Evolutionary conservation across 1,140 invertebrate genomes (phyloP).

Genomic region (Palaemon carinicauda): DNA sequence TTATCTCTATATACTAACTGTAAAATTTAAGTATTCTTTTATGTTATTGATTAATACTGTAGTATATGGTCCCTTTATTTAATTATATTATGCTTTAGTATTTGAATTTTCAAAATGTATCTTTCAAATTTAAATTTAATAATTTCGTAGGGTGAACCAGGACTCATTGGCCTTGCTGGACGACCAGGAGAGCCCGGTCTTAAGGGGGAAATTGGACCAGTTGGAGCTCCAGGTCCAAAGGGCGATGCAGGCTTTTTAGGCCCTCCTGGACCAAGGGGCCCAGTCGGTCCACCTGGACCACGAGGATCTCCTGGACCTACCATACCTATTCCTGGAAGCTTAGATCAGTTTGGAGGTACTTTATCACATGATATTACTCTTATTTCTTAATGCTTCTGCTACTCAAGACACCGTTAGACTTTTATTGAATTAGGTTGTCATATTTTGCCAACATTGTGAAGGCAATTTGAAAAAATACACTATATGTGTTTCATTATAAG

Average conservation of each 20-base stretch:
- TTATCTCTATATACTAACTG: too few species aligned
- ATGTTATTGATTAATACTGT: too few species aligned
- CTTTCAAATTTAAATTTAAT: neutral
- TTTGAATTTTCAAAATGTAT: too few species aligned
- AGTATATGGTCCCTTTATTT: too few species aligned
- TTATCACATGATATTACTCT: neutral
- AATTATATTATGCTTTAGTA: too few species aligned
- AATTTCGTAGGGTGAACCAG: slow-evolving; percentile 15
- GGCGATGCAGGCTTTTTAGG: neutral
- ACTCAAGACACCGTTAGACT: too few species aligned
- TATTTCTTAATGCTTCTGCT: too few species aligned
- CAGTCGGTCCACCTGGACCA: slow-evolving; percentile 26
- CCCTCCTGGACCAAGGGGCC: slow-evolving; percentile 11
- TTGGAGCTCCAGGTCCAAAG: slow-evolving; percentile 26
- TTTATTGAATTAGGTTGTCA: too few species aligned
- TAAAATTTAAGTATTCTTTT: too few species aligned
- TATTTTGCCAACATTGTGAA: too few species aligned
- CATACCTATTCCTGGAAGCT: neutral
- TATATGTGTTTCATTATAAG: too few species aligned
- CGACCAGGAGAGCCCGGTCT: slow-evolving; percentile 32
- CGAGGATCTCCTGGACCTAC: slow-evolving; percentile 2
- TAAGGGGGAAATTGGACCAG: slow-evolving; percentile 48
- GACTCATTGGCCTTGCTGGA: slow-evolving; percentile 39
- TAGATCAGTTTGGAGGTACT: neutral
- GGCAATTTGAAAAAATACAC: too few species aligned